Evolutionary conservation across 2,888 invertebrate species (phyloP).

Genomic region (Agrochola macilenta): DNA sequence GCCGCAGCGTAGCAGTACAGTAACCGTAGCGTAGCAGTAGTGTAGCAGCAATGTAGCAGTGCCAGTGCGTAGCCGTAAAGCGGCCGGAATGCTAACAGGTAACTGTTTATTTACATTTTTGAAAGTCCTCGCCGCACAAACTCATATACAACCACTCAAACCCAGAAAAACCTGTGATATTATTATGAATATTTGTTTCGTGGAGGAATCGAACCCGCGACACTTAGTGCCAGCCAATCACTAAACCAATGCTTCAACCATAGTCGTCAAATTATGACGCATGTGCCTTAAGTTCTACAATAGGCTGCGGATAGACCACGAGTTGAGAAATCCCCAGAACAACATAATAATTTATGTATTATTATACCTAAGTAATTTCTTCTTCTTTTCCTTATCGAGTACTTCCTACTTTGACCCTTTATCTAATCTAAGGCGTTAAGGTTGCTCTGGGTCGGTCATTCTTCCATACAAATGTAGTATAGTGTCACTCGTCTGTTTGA

Average conservation of each 20-base stretch:
- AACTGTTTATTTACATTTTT: neutral
- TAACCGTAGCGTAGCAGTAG: neutral
- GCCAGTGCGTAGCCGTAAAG: neutral
- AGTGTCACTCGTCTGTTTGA: no score
- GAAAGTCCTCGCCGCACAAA: neutral
- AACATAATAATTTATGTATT: conserved; percentile 8
- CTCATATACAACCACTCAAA: neutral
- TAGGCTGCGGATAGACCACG: neutral
- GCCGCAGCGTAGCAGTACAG: neutral
- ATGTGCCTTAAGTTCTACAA: conserved; percentile 7
- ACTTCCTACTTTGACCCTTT: conserved; percentile 1
- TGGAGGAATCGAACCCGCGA: neutral
- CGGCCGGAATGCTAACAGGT: neutral
- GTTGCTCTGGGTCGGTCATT: no score
- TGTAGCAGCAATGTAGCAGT: neutral
- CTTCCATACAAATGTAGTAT: no score
- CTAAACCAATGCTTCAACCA: neutral
- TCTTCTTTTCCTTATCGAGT: neutral
- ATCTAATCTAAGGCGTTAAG: conserved; percentile 18
- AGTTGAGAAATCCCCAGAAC: conserved; percentile 29
- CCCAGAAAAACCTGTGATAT: neutral
- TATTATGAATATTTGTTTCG: neutral
- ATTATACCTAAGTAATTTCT: neutral
- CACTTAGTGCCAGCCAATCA: neutral
- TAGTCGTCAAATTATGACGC: neutral